Evolutionary conservation across 2,888 invertebrate genomes (phyloP), one percentile per base, ranked within the genome.

Genomic region (Yponomeuta evonymella): DNA sequence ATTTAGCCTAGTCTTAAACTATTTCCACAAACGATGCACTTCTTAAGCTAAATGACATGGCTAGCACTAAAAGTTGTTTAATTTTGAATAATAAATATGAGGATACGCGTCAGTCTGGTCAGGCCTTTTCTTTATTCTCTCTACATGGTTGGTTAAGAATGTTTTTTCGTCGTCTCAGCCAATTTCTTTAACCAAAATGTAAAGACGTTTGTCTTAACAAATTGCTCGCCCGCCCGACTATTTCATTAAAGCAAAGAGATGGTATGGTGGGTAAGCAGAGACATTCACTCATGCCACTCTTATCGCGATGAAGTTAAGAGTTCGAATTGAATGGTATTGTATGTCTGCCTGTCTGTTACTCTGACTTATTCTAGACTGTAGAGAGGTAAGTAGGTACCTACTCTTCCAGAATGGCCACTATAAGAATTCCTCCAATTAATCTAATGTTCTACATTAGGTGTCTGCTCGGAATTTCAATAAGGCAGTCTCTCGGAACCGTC

Each of bases 231-330:
- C 51, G 51, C 15, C 51, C 51, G 51, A 58, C 51, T 78, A 78
- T 83, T 82, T 83, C 82, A 84, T 84, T 85, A 82, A 58, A 58
- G 81, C 79, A 83, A 85, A 81, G 80, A 83, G 84, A 83, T 82
- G 81, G 65, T 29, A 29, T 65, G 11, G 8, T 29, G 29, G 29
- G 30, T 33, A 23, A 30, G 5, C 33, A 30, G 65, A 30, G 65
- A 65, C 65, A 65, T 12, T 58, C 51, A 58, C 51, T 58, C 51
- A 58, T 58, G 51, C 15, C 15, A 15, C 51, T 58, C 51, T 58
- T 58, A 58, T 58, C 51, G 51, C 51, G 51, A 58, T 58, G 15
- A 12, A 58, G 51, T 58, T 58, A 58, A 58, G 51, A 58, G 51
- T 58, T 58, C 51, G 15, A 58, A 58, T 58, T 58, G 51, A 58